Conservation (phyloP, 2,888 invertebrate genomes). For the Macrophya alboannulata region DNA sequence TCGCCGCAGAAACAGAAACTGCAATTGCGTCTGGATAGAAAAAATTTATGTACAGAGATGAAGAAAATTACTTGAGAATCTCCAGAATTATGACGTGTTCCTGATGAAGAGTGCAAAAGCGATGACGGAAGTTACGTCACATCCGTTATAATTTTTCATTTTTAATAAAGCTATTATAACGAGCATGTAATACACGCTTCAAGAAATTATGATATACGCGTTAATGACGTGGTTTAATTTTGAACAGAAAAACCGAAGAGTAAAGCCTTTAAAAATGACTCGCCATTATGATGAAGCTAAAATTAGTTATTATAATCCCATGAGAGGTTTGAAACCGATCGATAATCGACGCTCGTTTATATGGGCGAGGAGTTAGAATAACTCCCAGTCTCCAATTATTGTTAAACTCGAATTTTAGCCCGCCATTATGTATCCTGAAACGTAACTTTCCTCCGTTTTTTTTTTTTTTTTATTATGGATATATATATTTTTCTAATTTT, state of each 20-base stretch:
- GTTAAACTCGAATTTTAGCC: background rate
- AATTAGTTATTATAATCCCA: conserved; percentile 2
- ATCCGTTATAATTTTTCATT: background rate
- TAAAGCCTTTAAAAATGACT: background rate
- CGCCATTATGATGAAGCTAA: background rate
- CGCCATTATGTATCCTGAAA: background rate
- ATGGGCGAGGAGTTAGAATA: background rate
- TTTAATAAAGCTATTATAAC: background rate
- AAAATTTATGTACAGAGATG: background rate
- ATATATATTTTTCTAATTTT: background rate
- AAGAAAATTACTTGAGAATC: background rate
- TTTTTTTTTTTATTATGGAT: background rate
- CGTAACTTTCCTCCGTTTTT: background rate
- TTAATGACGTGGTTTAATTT: background rate
- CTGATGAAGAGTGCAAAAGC: background rate
- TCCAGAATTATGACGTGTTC: background rate
- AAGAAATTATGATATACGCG: background rate
- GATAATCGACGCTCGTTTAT: conserved; percentile 22
- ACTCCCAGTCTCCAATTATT: background rate
- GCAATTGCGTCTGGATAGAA: background rate
- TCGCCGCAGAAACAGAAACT: background rate
- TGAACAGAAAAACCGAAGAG: background rate
- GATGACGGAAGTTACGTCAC: background rate
- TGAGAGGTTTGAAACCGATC: background rate
- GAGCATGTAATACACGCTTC: background rate